Evolutionary conservation across 1,140 invertebrate species (phyloP).

Genomic region (Antheraea pernyi): DNA sequence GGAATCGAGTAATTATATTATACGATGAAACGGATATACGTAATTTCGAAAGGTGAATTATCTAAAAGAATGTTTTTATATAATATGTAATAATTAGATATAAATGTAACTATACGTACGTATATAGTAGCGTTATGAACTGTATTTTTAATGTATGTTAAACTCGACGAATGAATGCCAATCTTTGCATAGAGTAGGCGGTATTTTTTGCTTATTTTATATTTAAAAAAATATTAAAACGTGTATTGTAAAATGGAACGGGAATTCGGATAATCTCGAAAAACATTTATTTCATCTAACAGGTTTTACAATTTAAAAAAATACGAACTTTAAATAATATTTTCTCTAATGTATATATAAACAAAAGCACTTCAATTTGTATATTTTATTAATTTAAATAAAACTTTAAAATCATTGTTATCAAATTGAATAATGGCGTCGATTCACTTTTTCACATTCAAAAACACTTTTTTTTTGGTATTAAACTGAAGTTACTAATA

Average conservation of each 20-base stretch:
- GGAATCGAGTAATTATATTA: conserved; percentile 48
- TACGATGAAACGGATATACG: conserved; percentile 72
- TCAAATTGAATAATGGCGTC: too few relatives aligned
- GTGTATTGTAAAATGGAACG: background rate
- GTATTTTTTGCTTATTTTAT: conserved; percentile 14
- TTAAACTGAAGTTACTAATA: too few relatives aligned
- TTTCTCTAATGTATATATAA: too few relatives aligned
- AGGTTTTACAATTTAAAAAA: too few relatives aligned
- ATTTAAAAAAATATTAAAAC: background rate
- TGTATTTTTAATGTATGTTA: conserved; percentile 61
- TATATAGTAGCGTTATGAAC: conserved; percentile 16
- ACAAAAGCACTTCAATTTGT: too few relatives aligned
- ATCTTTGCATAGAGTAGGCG: conserved; percentile 6
- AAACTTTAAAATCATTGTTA: too few relatives aligned
- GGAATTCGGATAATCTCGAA: too few relatives aligned
- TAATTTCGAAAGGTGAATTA: conserved; percentile 53
- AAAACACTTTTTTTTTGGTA: too few relatives aligned
- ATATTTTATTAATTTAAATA: too few relatives aligned
- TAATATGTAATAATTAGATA: conserved; percentile 39
- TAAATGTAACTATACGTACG: conserved; percentile 1
- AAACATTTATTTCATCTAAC: too few relatives aligned
- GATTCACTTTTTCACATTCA: too few relatives aligned
- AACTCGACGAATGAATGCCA: conserved; percentile 10
- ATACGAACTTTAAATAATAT: too few relatives aligned
- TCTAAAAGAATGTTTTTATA: conserved; percentile 32